Percentiles rank a stretch among this genome's conserved stretches.
Conservation (phyloP, 2,888 invertebrate genomes). For the Phyllotreta cruciferae region DNA sequence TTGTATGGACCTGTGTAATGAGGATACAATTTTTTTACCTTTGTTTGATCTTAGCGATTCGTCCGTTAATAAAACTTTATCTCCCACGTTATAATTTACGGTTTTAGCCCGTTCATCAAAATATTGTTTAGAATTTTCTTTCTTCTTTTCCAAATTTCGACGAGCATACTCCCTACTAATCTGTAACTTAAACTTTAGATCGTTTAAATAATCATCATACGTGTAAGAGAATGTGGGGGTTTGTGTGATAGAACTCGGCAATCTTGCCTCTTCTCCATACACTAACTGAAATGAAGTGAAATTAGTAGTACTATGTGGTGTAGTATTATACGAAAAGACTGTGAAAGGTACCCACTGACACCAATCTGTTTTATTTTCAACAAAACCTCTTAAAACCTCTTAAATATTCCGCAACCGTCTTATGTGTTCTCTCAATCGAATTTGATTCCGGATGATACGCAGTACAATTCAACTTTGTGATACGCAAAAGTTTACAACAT, state of each 20-base stretch:
- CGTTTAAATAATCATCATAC: not conserved
- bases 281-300: conserved; percentile 41
- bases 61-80: conserved; percentile 8
- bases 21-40: conserved; percentile 1
- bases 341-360: conserved; percentile 45
- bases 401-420: conserved; percentile 29
- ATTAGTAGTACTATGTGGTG: conserved; percentile 38
- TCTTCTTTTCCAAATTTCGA: conserved; percentile 5
- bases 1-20: conserved; percentile 2
- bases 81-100: conserved; percentile 4
- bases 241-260: conserved; percentile 1
- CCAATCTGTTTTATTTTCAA: conserved; percentile 45
- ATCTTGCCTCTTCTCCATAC: conserved; percentile 28
- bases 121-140: conserved; percentile 2
- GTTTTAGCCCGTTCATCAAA: not conserved
- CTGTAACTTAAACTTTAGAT: conserved; percentile 5
- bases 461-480: conserved; percentile 32
- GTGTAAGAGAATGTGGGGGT: not conserved
- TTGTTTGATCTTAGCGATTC: not conserved
- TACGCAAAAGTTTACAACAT: conserved; percentile 16
- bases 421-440: conserved; percentile 39
- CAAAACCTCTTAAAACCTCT: conserved; percentile 47
- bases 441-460: conserved; percentile 40
- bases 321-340: conserved; percentile 40
- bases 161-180: conserved; percentile 4